These are phyloP conservation scores for Bellardia pandia DNA, from an alignment of 2,888 invertebrate genomes.

Conservation along the genomic window DNA sequence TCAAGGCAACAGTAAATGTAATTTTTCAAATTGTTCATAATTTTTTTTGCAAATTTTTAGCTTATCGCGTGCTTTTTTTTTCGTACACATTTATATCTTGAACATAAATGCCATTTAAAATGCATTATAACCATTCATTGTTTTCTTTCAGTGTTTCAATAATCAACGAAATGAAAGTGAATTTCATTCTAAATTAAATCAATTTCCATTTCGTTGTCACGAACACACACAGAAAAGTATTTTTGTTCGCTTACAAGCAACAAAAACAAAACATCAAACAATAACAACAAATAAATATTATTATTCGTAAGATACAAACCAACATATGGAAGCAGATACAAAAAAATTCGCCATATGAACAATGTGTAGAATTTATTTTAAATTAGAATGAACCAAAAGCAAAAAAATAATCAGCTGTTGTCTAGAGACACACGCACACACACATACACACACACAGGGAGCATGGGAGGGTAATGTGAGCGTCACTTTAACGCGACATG, in stretches of 20 bases:
- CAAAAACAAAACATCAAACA: constrained; percentile 23
- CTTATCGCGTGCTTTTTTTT: too few species aligned
- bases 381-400: constrained; percentile 42
- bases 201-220: constrained; percentile 71
- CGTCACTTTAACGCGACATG: constrained; percentile 46
- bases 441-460: background rate
- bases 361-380: constrained; percentile 33
- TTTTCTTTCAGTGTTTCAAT: constrained; percentile 54
- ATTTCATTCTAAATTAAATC: constrained; percentile 59
- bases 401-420: constrained; percentile 50
- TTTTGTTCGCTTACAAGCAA: background rate
- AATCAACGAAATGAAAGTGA: constrained; percentile 49
- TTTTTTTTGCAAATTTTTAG: too few species aligned
- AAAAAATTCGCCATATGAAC: constrained; percentile 24
- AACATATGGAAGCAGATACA: constrained; percentile 41
- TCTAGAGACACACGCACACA: constrained; percentile 14
- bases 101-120: too few species aligned
- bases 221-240: constrained; percentile 39
- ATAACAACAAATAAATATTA: constrained; percentile 28
- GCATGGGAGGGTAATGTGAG: constrained; percentile 7
- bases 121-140: background rate
- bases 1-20: too few species aligned
- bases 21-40: too few species aligned
- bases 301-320: constrained; percentile 13
- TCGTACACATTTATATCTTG: too few species aligned